These are phyloP conservation scores for Pogona vitticeps DNA, from an alignment of 2,113 vertebrate genomes.

Conservation along the genomic window DNA sequence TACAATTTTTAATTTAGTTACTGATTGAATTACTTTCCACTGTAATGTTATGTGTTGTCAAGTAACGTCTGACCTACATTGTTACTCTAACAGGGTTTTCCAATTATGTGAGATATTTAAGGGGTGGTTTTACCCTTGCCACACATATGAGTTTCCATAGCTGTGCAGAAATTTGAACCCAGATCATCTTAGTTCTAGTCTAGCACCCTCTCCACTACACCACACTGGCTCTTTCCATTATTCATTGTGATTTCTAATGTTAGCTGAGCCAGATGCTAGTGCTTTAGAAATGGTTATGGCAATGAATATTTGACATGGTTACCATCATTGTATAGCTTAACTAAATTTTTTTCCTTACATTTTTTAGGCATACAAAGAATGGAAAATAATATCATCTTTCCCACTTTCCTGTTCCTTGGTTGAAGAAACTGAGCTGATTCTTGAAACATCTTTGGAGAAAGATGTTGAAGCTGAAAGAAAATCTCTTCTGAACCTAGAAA, in stretches of 20 bases:
- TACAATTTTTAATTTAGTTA: too few relatives aligned
- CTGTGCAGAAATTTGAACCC: too few relatives aligned
- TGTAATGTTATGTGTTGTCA: too few relatives aligned
- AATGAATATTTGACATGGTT: not conserved
- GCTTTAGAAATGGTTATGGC: not conserved
- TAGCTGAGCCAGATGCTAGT: not conserved
- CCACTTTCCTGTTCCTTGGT: constrained; percentile 37
- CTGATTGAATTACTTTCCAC: too few relatives aligned
- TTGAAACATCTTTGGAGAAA: constrained; percentile 74
- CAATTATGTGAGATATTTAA: too few relatives aligned
- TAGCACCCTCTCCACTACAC: too few relatives aligned
- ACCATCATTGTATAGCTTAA: not conserved
- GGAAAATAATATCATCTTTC: constrained; percentile 83
- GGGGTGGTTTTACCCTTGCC: too few relatives aligned
- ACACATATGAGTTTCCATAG: too few relatives aligned
- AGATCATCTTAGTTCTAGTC: too few relatives aligned
- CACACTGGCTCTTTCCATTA: not conserved
- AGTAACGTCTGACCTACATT: too few relatives aligned
- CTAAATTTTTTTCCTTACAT: not conserved
- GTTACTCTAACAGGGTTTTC: too few relatives aligned
- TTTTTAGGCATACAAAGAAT: constrained; percentile 81
- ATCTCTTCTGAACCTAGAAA: constrained; percentile 71
- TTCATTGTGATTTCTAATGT: not conserved
- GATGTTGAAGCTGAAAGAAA: constrained; percentile 39
- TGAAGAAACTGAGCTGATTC: constrained; percentile 55